phyloP scores from a whole-genome alignment of 2,888 invertebrate genomes.

The Leucania comma region DNA sequence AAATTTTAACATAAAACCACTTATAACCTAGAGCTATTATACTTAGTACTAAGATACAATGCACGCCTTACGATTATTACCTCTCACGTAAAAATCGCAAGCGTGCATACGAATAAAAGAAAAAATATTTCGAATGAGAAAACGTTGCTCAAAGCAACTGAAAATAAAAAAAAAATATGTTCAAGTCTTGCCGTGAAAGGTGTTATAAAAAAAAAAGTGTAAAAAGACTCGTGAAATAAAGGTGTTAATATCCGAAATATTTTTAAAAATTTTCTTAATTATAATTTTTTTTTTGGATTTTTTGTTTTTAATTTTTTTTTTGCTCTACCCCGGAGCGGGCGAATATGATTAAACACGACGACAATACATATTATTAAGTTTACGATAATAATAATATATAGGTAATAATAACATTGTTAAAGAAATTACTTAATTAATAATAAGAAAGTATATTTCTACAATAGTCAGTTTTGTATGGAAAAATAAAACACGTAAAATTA shows the following conservation, averaged over 20 bases:
- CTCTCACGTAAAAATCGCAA: constrained; percentile 47
- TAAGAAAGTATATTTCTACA: constrained; percentile 71
- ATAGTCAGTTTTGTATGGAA: constrained; percentile 75
- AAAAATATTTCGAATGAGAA: constrained; percentile 62
- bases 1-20: constrained; percentile 65
- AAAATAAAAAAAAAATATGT: neutral
- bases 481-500: constrained; percentile 58
- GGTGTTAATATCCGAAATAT: constrained; percentile 74
- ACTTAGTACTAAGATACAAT: constrained; percentile 50
- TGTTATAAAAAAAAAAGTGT: constrained; percentile 43
- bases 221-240: constrained; percentile 60
- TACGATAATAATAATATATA: constrained; percentile 67
- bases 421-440: constrained; percentile 64
- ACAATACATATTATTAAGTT: constrained; percentile 76
- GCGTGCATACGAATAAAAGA: constrained; percentile 31
- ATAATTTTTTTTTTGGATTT: constrained; percentile 70
- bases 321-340: constrained; percentile 86
- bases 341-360: constrained; percentile 84
- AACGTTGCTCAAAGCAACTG: constrained; percentile 2
- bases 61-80: constrained; percentile 24
- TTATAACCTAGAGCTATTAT: constrained; percentile 63
- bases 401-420: constrained; percentile 72
- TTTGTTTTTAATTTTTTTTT: constrained; percentile 72
- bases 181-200: constrained; percentile 50
- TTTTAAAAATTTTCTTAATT: constrained; percentile 72